Percentiles rank a stretch among this genome's conserved stretches.
Conservation (phyloP, 92 coral and sea anemone genomes). For the Paragorgia papillata region DNA sequence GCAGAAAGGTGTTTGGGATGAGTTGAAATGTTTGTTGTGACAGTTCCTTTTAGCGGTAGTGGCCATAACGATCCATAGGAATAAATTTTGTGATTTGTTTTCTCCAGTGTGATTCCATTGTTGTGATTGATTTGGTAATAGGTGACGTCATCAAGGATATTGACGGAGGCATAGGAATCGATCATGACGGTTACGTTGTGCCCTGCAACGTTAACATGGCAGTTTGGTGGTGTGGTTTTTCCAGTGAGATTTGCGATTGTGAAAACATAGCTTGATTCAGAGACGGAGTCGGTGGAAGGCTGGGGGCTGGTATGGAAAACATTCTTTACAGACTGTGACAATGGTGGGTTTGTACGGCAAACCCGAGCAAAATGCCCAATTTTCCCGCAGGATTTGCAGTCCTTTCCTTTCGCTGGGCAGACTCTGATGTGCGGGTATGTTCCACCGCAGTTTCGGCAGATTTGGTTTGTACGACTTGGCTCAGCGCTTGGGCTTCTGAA, state of each 20-base stretch:
- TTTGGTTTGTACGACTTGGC: not conserved
- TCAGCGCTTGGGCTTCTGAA: not conserved
- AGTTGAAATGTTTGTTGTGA: not conserved
- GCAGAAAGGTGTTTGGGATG: conserved; percentile 1
- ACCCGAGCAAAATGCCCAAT: conserved; percentile 23
- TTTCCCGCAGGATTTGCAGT: conserved; percentile 31
- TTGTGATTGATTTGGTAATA: not conserved
- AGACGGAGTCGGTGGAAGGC: conserved; percentile 3
- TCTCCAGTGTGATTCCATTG: not conserved
- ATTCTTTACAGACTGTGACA: conserved; percentile 11
- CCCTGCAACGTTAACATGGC: conserved; percentile 26
- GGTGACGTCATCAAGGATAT: not conserved
- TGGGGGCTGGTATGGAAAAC: conserved; percentile 7
- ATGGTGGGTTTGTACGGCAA: conserved; percentile 21
- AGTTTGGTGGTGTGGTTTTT: conserved; percentile 7
- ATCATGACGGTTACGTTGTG: conserved; percentile 1
- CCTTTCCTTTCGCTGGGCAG: conserved; percentile 30
- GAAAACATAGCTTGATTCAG: not conserved
- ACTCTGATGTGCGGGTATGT: conserved; percentile 25
- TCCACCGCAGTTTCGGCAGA: conserved; percentile 42
- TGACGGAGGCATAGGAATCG: not conserved
- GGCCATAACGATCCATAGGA: conserved; percentile 22
- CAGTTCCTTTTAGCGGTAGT: not conserved
- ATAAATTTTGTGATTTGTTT: conserved; percentile 24
- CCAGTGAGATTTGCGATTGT: conserved; percentile 20